Conservation (phyloP, 1,140 invertebrate species). For the Saccostrea glomerata region DNA sequence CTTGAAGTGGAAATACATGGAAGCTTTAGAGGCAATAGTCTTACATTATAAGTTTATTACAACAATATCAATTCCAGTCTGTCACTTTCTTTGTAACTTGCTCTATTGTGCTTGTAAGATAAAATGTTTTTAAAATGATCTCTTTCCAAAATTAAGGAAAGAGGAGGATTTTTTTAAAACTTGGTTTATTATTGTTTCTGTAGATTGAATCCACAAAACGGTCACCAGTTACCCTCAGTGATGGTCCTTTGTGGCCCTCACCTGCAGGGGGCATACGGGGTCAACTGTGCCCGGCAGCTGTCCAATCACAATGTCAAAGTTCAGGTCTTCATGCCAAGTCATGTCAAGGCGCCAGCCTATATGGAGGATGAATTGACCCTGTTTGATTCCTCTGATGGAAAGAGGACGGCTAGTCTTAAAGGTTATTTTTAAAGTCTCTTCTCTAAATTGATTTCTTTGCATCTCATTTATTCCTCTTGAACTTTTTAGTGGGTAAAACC, state of each 20-base stretch:
- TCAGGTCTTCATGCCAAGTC: conserved; percentile 83
- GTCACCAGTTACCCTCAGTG: conserved; percentile 89
- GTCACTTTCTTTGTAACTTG: no score
- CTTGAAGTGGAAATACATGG: neutral
- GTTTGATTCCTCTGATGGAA: conserved; percentile 83
- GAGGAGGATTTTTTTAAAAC: neutral
- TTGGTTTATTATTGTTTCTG: conserved; percentile 40
- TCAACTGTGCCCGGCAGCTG: conserved; percentile 86
- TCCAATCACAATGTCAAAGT: conserved; percentile 90
- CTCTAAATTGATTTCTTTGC: neutral
- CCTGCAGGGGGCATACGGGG: conserved; percentile 87
- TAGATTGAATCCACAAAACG: conserved; percentile 87
- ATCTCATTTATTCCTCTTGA: no score
- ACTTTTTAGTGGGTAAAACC: no score
- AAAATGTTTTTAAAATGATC: no score
- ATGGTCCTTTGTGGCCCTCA: conserved; percentile 87
- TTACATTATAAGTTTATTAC: no score
- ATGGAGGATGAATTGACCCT: conserved; percentile 83
- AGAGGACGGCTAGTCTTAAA: conserved; percentile 62
- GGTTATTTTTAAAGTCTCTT: conserved; percentile 23
- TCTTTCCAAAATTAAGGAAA: no score
- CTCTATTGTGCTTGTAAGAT: no score
- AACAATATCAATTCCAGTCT: no score
- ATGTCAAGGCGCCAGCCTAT: conserved; percentile 71
- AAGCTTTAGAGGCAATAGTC: neutral